Conservation (phyloP, 2,113 vertebrate genomes). For the Nipponia nippon region DNA sequence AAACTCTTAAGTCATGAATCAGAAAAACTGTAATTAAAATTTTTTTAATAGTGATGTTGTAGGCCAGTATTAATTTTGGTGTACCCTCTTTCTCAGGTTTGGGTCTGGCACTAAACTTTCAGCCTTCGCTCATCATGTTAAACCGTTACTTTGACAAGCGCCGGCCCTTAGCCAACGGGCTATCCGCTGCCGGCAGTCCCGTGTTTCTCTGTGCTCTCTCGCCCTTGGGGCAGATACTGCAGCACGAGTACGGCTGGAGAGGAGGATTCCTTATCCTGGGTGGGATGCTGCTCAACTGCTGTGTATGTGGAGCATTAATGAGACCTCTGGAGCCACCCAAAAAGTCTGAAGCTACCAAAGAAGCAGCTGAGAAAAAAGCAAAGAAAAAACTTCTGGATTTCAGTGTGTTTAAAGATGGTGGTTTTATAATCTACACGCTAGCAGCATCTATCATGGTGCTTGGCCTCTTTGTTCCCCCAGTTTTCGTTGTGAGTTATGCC, state of each 20-base stretch:
- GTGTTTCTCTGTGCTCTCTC: constrained; percentile 92
- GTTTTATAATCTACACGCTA: constrained; percentile 87
- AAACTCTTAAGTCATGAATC: background rate
- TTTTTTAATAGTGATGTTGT: background rate
- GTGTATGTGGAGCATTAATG: constrained; percentile 91
- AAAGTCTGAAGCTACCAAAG: background rate
- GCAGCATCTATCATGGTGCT: constrained; percentile 94
- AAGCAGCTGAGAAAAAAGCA: constrained; percentile 29
- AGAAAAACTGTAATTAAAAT: background rate
- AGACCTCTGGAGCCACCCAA: constrained; percentile 79
- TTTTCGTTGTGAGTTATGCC: constrained; percentile 93
- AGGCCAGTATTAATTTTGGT: background rate
- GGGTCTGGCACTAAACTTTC: constrained; percentile 93
- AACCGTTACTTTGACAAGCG: constrained; percentile 92
- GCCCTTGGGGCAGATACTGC: constrained; percentile 88
- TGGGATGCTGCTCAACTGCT: constrained; percentile 92
- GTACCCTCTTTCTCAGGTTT: constrained; percentile 75
- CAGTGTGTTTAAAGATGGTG: constrained; percentile 85
- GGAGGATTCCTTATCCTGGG: constrained; percentile 93
- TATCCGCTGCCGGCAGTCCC: constrained; percentile 90
- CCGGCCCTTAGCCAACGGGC: constrained; percentile 90
- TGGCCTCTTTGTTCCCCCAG: constrained; percentile 92
- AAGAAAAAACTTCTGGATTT: constrained; percentile 87
- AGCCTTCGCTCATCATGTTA: constrained; percentile 95
- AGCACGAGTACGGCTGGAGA: constrained; percentile 87